Conservation (phyloP, 2,888 invertebrate species). For the Ichneumon xanthorius region DNA sequence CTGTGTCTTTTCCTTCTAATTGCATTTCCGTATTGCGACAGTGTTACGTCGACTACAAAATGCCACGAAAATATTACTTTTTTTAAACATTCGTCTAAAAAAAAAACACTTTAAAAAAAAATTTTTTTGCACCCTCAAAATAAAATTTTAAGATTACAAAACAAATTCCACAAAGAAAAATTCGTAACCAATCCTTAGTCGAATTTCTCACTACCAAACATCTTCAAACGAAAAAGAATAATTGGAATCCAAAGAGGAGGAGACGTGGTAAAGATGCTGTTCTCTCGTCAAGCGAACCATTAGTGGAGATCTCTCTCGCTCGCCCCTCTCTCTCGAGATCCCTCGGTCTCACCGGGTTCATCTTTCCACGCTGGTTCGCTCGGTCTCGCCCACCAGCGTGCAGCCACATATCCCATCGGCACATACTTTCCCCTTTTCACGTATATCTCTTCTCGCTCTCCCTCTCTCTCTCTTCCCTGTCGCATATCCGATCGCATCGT, state of each 20-base stretch:
- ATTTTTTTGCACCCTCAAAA: constrained; percentile 6
- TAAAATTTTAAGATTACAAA: neutral
- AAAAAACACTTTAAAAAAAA: neutral
- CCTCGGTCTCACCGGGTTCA: constrained; percentile 1
- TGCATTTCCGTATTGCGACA: neutral
- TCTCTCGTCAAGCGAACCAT: constrained; percentile 24
- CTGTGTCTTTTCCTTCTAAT: neutral
- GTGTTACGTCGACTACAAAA: neutral
- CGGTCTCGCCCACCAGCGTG: constrained; percentile 30
- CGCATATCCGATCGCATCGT: constrained; percentile 36
- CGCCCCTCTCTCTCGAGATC: constrained; percentile 1
- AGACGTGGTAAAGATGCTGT: neutral
- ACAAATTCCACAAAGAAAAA: neutral
- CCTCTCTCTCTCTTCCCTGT: neutral
- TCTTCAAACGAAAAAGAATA: neutral
- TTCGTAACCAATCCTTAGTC: neutral
- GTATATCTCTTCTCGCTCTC: neutral
- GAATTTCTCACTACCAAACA: no score
- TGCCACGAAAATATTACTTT: neutral
- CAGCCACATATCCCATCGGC: constrained; percentile 17
- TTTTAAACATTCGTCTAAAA: neutral
- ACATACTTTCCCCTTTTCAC: constrained; percentile 39
- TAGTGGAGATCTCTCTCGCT: constrained; percentile 24
- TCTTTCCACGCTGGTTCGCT: constrained; percentile 4
- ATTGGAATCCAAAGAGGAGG: neutral